Evolutionary conservation across 2,888 invertebrate genomes (phyloP).

Genomic region (Tetheella fluctuosa): DNA sequence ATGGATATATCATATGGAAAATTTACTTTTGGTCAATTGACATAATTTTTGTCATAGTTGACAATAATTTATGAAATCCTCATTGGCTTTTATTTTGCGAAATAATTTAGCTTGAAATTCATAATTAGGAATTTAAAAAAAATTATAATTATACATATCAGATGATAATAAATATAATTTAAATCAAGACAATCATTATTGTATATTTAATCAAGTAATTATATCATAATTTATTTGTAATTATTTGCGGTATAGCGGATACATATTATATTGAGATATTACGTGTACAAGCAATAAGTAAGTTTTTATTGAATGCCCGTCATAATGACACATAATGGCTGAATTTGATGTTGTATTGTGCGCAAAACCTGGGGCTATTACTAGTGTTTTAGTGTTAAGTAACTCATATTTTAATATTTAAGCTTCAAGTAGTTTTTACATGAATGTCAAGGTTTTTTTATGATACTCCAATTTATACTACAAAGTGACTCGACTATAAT

Average conservation of each 20-base stretch:
- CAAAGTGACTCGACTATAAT: neutral
- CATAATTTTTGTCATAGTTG: no score
- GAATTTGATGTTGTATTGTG: slow-evolving; percentile 78
- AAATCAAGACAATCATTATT: slow-evolving; percentile 43
- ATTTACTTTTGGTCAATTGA: no score
- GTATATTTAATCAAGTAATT: slow-evolving; percentile 38
- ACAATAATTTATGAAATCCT: no score
- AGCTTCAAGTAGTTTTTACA: neutral
- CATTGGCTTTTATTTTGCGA: neutral
- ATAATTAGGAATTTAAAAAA: slow-evolving; percentile 9
- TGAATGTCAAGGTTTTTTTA: neutral
- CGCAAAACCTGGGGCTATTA: slow-evolving; percentile 65
- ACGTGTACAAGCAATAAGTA: slow-evolving; percentile 84
- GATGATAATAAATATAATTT: slow-evolving; percentile 51
- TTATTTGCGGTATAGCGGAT: slow-evolving; percentile 77
- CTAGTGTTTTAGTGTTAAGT: slow-evolving; percentile 57
- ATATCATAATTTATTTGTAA: slow-evolving; percentile 64
- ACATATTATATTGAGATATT: slow-evolving; percentile 61
- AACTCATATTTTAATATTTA: slow-evolving; percentile 23
- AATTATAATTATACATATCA: slow-evolving; percentile 37
- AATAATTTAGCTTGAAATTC: slow-evolving; percentile 1
- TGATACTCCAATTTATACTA: neutral
- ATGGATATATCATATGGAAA: neutral
- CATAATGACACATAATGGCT: slow-evolving; percentile 65
- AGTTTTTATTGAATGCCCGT: slow-evolving; percentile 75